Conservation (phyloP, 2,113 vertebrate species). For the Naja naja region DNA sequence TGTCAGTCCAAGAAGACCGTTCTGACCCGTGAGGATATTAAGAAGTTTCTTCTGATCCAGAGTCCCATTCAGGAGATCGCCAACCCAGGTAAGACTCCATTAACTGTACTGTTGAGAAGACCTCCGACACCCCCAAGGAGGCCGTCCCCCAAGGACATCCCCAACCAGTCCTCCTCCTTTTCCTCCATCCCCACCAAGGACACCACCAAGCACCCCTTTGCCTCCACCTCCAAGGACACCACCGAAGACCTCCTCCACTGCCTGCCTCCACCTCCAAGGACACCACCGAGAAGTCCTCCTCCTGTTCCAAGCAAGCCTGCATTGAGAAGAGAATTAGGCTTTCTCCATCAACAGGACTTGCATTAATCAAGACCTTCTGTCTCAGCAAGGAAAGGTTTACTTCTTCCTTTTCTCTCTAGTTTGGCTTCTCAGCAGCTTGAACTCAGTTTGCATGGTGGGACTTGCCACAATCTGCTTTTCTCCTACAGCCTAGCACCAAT, state of each 20-base stretch:
- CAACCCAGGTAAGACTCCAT: too few relatives aligned
- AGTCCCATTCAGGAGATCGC: neutral
- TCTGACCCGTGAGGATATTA: neutral
- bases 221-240: slow-evolving; percentile 17
- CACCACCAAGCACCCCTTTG: slow-evolving; percentile 13
- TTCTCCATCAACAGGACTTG: neutral
- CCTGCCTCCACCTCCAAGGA: neutral
- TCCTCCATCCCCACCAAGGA: slow-evolving; percentile 16
- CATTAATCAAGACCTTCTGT: neutral
- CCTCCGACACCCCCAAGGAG: neutral
- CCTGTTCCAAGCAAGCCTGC: neutral
- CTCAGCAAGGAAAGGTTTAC: neutral
- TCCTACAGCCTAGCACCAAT: too few relatives aligned
- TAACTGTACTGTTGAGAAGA: neutral
- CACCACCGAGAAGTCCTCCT: neutral
- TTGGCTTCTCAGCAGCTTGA: too few relatives aligned
- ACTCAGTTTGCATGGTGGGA: neutral
- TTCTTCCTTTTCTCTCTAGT: too few relatives aligned
- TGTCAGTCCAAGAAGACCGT: slow-evolving; percentile 15
- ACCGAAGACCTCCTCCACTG: neutral
- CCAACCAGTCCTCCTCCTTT: too few relatives aligned
- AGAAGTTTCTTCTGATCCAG: neutral
- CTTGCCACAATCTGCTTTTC: neutral
- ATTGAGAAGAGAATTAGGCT: slow-evolving; percentile 2
- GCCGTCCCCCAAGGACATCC: neutral